Evolutionary conservation across 2,888 invertebrate species (phyloP).

Genomic region (Rhorus exstirpatorius): DNA sequence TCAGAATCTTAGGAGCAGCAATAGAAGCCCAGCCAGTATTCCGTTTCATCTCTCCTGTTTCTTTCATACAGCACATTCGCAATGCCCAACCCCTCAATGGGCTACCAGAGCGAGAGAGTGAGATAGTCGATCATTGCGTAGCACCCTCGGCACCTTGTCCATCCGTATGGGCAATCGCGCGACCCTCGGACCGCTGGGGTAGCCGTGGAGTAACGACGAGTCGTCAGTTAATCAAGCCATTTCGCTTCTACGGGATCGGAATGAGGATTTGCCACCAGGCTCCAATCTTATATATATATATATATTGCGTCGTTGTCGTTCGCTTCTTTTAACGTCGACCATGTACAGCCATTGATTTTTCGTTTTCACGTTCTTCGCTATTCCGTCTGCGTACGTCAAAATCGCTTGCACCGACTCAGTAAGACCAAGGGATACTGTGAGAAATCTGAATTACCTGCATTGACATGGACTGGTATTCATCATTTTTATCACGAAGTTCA

Average conservation of each 20-base stretch:
- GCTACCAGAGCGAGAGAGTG: constrained; percentile 53
- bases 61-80: constrained; percentile 40
- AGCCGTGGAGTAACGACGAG: constrained; percentile 83
- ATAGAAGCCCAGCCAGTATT: constrained; percentile 36
- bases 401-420: background rate
- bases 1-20: constrained; percentile 59
- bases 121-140: constrained; percentile 53
- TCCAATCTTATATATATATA: constrained; percentile 37
- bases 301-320: constrained; percentile 73
- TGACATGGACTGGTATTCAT: background rate
- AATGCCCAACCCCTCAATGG: constrained; percentile 73
- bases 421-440: background rate
- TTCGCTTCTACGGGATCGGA: constrained; percentile 81
- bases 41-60: constrained; percentile 76
- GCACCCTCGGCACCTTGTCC: constrained; percentile 72
- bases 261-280: constrained; percentile 76
- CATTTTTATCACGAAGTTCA: constrained; percentile 2
- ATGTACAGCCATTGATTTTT: constrained; percentile 42
- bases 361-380: background rate
- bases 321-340: constrained; percentile 47
- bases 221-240: constrained; percentile 86
- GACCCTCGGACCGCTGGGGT: constrained; percentile 76
- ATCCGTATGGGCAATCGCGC: constrained; percentile 75
- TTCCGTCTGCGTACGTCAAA: constrained; percentile 7
- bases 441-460: background rate